These are phyloP conservation scores for Aplysina aerophoba DNA, from an alignment of 37 sponge, comb jelly and placozoan species.

Conservation along the genomic window DNA sequence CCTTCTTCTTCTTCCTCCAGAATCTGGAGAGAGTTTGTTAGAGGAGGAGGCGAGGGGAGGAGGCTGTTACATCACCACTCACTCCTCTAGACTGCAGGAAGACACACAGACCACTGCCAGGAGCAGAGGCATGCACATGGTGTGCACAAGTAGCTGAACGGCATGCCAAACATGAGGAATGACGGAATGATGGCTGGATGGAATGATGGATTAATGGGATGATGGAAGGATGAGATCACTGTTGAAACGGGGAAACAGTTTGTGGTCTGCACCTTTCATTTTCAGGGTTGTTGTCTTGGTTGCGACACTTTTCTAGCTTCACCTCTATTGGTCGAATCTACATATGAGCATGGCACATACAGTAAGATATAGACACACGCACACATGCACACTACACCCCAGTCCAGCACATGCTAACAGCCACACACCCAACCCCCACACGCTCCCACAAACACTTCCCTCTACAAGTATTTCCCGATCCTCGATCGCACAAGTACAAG, in stretches of 20 bases:
- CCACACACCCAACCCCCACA: conserved; percentile 55
- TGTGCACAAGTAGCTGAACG: too few species aligned
- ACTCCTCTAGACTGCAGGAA: too few species aligned
- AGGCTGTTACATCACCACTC: too few species aligned
- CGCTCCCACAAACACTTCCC: conserved; percentile 48
- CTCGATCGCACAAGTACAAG: conserved; percentile 40
- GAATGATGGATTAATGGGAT: too few species aligned
- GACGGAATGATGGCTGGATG: too few species aligned
- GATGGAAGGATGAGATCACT: too few species aligned
- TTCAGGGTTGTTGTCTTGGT: conserved; percentile 23
- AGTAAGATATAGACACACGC: not conserved
- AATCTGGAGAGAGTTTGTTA: not conserved
- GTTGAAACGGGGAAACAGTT: not conserved
- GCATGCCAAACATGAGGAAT: too few species aligned
- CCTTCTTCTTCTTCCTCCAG: conserved; percentile 33
- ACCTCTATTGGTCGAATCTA: conserved; percentile 6
- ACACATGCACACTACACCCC: conserved; percentile 1
- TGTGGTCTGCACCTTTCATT: not conserved
- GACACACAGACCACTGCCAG: too few species aligned
- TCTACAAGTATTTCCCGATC: too few species aligned
- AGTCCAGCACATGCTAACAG: conserved; percentile 4
- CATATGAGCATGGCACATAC: not conserved
- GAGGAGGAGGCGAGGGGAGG: too few species aligned
- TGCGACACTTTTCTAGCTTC: conserved; percentile 3
- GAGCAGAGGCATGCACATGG: too few species aligned